These are phyloP conservation scores for Galemys pyrenaicus DNA, from an alignment of 2,113 vertebrate genomes.

Conservation along the genomic window DNA sequence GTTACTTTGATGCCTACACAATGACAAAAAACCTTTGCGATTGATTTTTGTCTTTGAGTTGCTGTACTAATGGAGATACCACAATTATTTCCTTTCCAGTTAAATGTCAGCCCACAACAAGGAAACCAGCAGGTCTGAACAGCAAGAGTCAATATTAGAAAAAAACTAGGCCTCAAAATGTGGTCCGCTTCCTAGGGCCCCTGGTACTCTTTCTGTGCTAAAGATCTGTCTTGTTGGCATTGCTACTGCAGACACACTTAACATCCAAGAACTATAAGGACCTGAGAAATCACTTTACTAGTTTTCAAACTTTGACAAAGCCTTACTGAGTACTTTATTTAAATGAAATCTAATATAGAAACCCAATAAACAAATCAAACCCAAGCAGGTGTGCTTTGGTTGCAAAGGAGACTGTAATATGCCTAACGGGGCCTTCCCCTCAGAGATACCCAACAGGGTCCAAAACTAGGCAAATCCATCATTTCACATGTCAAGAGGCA, in stretches of 20 bases:
- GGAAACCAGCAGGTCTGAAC: conserved; percentile 19
- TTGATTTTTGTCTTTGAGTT: conserved; percentile 1
- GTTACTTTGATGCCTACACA: conserved; percentile 1
- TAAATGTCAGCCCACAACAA: conserved; percentile 53
- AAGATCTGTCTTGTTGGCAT: background rate
- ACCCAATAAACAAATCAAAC: background rate
- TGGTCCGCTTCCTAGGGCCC: background rate
- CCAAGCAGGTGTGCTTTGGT: background rate
- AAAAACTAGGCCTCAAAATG: background rate
- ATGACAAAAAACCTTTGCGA: conserved; percentile 36
- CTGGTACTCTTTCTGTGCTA: conserved; percentile 9
- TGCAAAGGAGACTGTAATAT: background rate
- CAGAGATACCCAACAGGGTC: background rate
- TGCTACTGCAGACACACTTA: background rate
- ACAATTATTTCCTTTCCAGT: conserved; percentile 46
- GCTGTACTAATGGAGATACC: background rate
- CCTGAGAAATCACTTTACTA: background rate
- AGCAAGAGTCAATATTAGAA: conserved; percentile 14
- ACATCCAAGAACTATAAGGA: background rate
- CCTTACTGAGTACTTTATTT: background rate
- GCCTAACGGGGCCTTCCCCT: background rate
- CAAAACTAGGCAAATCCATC: background rate
- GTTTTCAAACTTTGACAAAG: conserved; percentile 21
- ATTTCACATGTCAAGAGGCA: background rate
- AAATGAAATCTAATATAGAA: conserved; percentile 3